Base-by-base conservation (phyloP, 1,140 invertebrate species). In the Nasonia vitripennis region DNA sequence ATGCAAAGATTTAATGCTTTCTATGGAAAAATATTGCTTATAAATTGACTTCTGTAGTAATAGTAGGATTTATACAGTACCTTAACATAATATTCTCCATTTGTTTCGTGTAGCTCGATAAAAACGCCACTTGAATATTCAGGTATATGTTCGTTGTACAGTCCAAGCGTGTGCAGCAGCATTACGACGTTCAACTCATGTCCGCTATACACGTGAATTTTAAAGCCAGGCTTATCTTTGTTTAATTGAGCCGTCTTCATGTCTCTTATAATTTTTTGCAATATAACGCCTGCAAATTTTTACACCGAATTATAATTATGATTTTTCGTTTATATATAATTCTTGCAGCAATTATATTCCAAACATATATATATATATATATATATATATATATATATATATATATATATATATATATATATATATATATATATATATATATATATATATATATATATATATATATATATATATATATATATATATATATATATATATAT, bases 111-210 rank as follows among this genome's bases (percentile, higher is more conserved):
- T 23, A 93, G 85, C 86, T 93, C 93, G 11, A 93, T 23, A 70
- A 93, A 87, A 12, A 93, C 86, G 4, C 93, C 93, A 17, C 94
- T 91, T 0, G 94, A 94, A 87, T 95, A 95, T 62, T 92, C 91
- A 0, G 95, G 95, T 78, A 94, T 93, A 67, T 94, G 94, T 2
- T 94, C 91, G 75, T 96, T 92, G 89, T 95, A 97, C 0, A 96
- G 93, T 10, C 94, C 94, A 20, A 96, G 90, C 0, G 95, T 94
- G 17, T 94, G 91, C 86, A 97, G 92, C 11, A 97, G 87, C 20
- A 94, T 94, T 1, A 95, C 94, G 5, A 97, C 92, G 41, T 96
- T 96, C 74, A 95, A 95, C 89, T 97, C 96, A 89, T 97, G 96
- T 11, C 93, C 95, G 5, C 95, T 95, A 88, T 95, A 95, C 51